A percentile compares a stretch with the other conserved stretches of the same genome.
phyloP scores from a whole-genome alignment of 2,888 invertebrate species.

The Aphodius sticticus region DNA sequence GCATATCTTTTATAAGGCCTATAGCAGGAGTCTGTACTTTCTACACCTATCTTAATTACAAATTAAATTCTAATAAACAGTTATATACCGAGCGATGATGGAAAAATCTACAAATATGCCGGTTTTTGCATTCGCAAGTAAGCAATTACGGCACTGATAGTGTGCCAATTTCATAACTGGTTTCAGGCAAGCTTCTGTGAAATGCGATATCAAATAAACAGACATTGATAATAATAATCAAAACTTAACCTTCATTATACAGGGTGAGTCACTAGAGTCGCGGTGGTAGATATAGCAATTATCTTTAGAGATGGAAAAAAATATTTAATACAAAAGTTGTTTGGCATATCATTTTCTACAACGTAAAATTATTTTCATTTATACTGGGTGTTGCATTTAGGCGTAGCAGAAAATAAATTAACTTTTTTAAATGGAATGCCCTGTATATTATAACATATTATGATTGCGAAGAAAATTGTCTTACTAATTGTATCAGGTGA shows the following conservation, averaged over 20 bases:
- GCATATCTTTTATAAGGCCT: neutral
- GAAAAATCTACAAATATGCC: neutral
- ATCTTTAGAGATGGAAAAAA: no score
- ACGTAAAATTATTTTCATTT: no score
- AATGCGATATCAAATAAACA: neutral
- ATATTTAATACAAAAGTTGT: no score
- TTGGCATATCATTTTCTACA: no score
- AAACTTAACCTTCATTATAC: neutral
- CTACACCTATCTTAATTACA: conserved; percentile 4
- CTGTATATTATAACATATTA: no score
- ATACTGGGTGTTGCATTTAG: no score
- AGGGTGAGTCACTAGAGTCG: no score
- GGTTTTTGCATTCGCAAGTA: neutral
- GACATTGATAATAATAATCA: neutral
- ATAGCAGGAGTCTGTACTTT: neutral
- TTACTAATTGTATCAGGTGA: no score
- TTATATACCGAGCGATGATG: neutral
- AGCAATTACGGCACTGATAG: neutral
- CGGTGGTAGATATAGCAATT: no score
- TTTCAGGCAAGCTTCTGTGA: neutral
- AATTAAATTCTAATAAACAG: neutral
- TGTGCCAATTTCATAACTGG: neutral
- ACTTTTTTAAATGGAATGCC: no score
- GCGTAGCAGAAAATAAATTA: no score
- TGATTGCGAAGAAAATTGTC: no score